Evolutionary conservation across 1,140 invertebrate genomes (phyloP).

Genomic region (Bombyx mori): DNA sequence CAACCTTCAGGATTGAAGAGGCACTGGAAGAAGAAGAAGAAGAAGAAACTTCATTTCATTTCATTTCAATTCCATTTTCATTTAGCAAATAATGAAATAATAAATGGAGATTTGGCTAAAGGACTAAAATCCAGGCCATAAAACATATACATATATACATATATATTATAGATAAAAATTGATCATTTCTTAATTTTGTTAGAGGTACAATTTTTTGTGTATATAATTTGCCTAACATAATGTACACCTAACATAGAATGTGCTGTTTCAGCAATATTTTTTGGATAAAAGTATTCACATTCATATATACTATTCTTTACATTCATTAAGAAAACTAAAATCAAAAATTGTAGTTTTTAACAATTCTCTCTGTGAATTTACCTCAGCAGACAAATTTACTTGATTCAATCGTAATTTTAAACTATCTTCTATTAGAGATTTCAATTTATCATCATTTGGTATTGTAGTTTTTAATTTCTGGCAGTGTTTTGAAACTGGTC

Average conservation of each 20-base stretch:
- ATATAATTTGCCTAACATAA: too few relatives aligned
- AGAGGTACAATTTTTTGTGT: too few relatives aligned
- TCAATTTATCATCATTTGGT: conserved; percentile 34
- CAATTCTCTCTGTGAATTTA: conserved; percentile 40
- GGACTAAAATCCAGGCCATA: too few relatives aligned
- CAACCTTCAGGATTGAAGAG: too few relatives aligned
- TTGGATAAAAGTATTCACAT: not conserved
- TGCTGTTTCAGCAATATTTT: not conserved
- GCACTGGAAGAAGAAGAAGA: too few relatives aligned
- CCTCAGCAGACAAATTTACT: conserved; percentile 36
- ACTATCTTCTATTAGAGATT: conserved; percentile 54
- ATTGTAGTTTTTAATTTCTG: conserved; percentile 28
- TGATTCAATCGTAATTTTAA: conserved; percentile 49
- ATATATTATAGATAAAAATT: too few relatives aligned
- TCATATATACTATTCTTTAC: not conserved
- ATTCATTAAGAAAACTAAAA: conserved; percentile 51
- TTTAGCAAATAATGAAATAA: too few relatives aligned
- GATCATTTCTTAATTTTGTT: too few relatives aligned
- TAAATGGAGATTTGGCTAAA: too few relatives aligned
- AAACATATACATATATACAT: too few relatives aligned
- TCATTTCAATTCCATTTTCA: too few relatives aligned
- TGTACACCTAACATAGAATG: not conserved
- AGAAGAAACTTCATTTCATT: too few relatives aligned
- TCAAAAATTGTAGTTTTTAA: conserved; percentile 39
- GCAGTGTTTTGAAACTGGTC: conserved; percentile 37